Conservation (phyloP, 2,888 invertebrate species). For the Xestia sexstrigata region DNA sequence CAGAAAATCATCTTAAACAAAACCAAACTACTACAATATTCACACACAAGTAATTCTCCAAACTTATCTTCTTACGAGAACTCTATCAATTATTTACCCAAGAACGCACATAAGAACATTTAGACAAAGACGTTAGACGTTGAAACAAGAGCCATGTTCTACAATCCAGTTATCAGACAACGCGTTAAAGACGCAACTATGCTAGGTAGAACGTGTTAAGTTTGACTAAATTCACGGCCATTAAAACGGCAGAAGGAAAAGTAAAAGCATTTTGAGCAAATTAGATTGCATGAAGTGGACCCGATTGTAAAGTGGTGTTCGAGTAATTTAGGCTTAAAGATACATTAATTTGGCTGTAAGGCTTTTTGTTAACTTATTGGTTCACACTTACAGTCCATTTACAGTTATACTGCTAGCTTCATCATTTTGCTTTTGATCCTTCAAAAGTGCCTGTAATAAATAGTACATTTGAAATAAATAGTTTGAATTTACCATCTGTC, state of each 20-base stretch:
- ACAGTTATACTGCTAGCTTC: neutral
- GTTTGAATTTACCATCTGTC: too few relatives aligned
- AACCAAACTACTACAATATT: constrained; percentile 15
- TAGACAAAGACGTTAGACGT: constrained; percentile 37
- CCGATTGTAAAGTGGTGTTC: constrained; percentile 30
- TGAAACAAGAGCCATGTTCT: constrained; percentile 49
- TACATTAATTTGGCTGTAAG: constrained; percentile 8
- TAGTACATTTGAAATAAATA: neutral
- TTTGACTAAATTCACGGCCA: constrained; percentile 72
- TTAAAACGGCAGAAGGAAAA: constrained; percentile 41
- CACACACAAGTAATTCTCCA: constrained; percentile 8
- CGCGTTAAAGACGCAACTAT: constrained; percentile 74
- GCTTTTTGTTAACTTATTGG: neutral
- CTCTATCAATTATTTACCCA: constrained; percentile 33
- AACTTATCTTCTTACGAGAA: constrained; percentile 17
- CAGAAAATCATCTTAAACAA: constrained; percentile 9
- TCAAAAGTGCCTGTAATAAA: neutral
- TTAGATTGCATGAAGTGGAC: constrained; percentile 38
- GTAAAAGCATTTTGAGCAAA: constrained; percentile 34
- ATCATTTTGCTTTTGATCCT: neutral
- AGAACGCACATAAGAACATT: constrained; percentile 24
- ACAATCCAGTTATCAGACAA: constrained; percentile 75
- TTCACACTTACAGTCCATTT: neutral
- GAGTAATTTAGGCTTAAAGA: constrained; percentile 24
- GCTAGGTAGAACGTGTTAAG: constrained; percentile 67